Evolutionary conservation across 2,888 invertebrate species (phyloP), one percentile per base, ranked within the genome.

Genomic region (Ectemnius cavifrons): DNA sequence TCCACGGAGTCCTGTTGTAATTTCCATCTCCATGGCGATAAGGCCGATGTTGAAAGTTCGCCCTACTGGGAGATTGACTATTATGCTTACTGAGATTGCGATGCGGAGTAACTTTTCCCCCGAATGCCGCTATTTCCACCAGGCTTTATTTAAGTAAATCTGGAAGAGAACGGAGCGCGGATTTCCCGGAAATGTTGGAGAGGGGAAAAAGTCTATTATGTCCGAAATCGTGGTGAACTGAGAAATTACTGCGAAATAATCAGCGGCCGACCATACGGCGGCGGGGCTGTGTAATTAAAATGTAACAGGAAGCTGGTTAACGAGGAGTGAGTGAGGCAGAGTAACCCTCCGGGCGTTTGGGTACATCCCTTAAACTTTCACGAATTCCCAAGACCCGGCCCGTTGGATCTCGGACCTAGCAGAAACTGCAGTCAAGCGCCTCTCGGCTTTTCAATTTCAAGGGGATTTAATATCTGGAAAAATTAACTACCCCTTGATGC

Each of bases 21-120:
- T 14, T 27, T 13, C 27, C 8, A 0, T 27, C 14, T 11, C 8
- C 23, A 45, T 4, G 16, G 64, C 65, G 65, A 23, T 52, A 69
- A 63, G 63, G 27, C 59, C 13, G 46, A 14, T 8, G 13, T 45
- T 57, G 37, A 37, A 37, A 18, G 67, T 27, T 23, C 8, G 60
- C 20, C 47, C 58, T 27, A 37, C 8, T 3, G 62, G 66, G 65
- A 71, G 49, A 71, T 68, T 67, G 71, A 66, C 63, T 63, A 71
- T 77, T 66, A 68, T 67, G 65, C 66, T 70, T 60, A 46, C 57
- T 57, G 67, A 67, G 65, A 71, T 71, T 67, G 76, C 71, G 71
- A 71, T 49, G 59, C 46, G 67, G 45, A 49, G 11, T 23, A 67
- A 68, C 62, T 75, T 75, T 67, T 37, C 2, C 64, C 14, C 46